Evolutionary conservation across 1,140 invertebrate genomes (phyloP), one percentile per base, ranked within the genome.

Genomic region (Acromyrmex heyeri): DNA sequence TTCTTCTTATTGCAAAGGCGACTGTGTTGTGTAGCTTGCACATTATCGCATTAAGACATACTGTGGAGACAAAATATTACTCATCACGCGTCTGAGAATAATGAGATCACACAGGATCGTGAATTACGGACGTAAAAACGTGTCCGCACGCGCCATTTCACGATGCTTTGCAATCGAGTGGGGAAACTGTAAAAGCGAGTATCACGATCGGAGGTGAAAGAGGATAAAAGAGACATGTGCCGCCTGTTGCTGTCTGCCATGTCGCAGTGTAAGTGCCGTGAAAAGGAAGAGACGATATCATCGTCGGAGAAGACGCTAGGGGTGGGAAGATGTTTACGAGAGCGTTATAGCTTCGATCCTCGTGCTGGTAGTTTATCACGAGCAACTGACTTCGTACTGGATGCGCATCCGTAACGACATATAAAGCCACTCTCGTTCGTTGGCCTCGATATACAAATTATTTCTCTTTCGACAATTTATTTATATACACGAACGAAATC

Each of bases 201-300:
- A 86, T 91, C 87, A 62, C 72, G 83, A 88, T 87, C 75, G 77
- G 59, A 85, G 86, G 72, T 77, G 62, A 77, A 82, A 76, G 69
- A 86, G 87, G 78, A 86, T 69, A 67, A 85, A 55, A 64, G 77
- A 86, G 65, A 91, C 83, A 86, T 83, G 83, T 87, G 78, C 86
- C 82, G 91, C 91, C 91, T 91, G 91, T 91, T 91, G 91, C 91
- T 91, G 85, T 59, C 76, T 62, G 75, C 27, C 48, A 59, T 57
- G 88, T 85, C 75, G 88, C 65, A 48, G 64, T 61, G 77, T 70
- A 72, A 81, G 75, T 83, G 53, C 81, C 86, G 89, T 90, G 89
- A 90, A 90, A 90, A 90, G 86, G 86, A 81, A 72, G 75, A 90
- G 86, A 90, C 69, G 79, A 87, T 87, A 87, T 55, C 73, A 61